phyloP scores from a whole-genome alignment of 2,113 vertebrate genomes.

The Neoarius graeffei region DNA sequence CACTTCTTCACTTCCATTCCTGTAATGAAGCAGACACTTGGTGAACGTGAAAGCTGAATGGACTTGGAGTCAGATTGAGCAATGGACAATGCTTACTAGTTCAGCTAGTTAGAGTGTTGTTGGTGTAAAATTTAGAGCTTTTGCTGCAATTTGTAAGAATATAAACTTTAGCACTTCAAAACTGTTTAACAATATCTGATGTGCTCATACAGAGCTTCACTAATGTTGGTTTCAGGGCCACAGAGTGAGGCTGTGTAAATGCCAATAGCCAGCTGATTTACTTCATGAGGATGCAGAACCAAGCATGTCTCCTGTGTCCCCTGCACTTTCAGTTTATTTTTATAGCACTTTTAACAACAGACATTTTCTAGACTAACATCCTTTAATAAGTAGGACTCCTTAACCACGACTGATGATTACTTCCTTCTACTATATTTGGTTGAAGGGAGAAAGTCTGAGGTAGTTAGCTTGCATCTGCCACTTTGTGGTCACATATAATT shows the following conservation, averaged over 20 bases:
- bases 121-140: too few relatives aligned
- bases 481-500: constrained; percentile 40
- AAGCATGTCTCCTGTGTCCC: constrained; percentile 55
- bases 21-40: neutral
- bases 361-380: neutral
- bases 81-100: neutral
- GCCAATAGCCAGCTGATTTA: constrained; percentile 48
- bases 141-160: too few relatives aligned
- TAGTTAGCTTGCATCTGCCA: constrained; percentile 16
- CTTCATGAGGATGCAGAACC: constrained; percentile 41
- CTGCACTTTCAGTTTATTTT: neutral
- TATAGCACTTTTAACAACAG: too few relatives aligned
- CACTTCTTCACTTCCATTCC: neutral
- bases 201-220: constrained; percentile 6
- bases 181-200: neutral
- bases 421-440: constrained; percentile 66
- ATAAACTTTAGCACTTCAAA: neutral
- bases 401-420: constrained; percentile 50
- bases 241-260: constrained; percentile 47
- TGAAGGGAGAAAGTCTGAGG: constrained; percentile 4
- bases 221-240: constrained; percentile 49
- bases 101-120: too few relatives aligned
- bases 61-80: neutral
- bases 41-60: neutral
- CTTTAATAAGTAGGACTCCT: neutral